A percentile compares a stretch with the other conserved stretches of the same genome.
phyloP scores from a whole-genome alignment of 2,888 invertebrate genomes.

The Osmoderma eremita region DNA sequence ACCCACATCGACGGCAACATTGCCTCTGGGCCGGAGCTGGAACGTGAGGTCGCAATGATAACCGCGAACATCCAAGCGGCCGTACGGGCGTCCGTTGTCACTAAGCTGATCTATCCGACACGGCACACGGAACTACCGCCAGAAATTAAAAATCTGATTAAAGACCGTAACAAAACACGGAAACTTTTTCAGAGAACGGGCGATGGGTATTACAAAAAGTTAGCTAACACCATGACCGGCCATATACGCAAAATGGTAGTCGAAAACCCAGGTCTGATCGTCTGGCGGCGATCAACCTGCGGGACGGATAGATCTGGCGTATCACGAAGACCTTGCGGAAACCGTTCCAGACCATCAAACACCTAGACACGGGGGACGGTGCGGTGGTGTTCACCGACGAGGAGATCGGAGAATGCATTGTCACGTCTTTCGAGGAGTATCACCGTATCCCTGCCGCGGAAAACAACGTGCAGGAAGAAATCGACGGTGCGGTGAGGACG shows the following conservation, averaged over 20 bases:
- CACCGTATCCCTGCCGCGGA: neutral
- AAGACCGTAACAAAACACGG: neutral
- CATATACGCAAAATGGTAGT: neutral
- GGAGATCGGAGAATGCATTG: neutral
- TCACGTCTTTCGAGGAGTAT: neutral
- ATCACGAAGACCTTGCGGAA: constrained; percentile 2
- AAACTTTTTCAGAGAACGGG: constrained; percentile 2
- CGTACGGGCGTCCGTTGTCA: neutral
- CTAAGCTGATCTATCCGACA: neutral
- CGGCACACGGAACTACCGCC: neutral
- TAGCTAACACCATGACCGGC: neutral
- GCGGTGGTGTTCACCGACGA: neutral
- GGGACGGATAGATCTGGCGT: constrained; percentile 17
- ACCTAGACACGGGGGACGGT: neutral
- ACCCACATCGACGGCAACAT: neutral
- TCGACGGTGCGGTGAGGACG: neutral
- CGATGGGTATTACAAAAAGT: neutral
- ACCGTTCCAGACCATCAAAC: neutral
- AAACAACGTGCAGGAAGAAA: neutral
- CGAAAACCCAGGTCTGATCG: neutral
- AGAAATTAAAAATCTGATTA: neutral
- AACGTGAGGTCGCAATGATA: neutral
- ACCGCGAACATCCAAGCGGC: neutral
- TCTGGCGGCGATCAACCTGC: neutral
- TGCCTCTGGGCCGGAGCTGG: neutral